Percentiles rank a stretch among this genome's conserved stretches.
Evolutionary conservation across 92 coral and sea anemone species (phyloP).

Genomic region (Palythoa grandiflora): DNA sequence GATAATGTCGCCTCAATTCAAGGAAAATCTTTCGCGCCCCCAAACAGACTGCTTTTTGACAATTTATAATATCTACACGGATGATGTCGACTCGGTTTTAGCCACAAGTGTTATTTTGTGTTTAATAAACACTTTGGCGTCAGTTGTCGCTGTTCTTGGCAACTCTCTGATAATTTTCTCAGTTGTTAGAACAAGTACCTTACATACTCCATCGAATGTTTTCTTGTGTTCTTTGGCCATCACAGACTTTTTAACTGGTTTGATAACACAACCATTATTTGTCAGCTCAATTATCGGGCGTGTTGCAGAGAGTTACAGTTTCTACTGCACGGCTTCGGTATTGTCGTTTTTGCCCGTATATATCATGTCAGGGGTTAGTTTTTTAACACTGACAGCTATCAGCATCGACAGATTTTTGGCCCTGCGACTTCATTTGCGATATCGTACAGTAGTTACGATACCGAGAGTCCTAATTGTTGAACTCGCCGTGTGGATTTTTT

Average conservation of each 20-base stretch:
- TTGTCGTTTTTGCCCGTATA: constrained; percentile 33
- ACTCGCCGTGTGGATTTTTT: not conserved
- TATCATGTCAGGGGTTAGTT: constrained; percentile 38
- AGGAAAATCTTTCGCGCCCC: not conserved
- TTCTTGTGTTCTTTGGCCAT: constrained; percentile 19
- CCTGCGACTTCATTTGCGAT: constrained; percentile 28
- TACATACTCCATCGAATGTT: constrained; percentile 34
- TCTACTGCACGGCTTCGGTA: constrained; percentile 28
- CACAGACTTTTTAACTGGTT: constrained; percentile 29
- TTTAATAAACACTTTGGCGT: constrained; percentile 16
- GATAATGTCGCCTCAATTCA: not conserved
- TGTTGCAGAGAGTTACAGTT: not conserved
- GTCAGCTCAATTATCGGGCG: constrained; percentile 12
- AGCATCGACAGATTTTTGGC: constrained; percentile 31
- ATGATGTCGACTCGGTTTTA: constrained; percentile 11
- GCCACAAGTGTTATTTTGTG: not conserved
- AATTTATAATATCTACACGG: constrained; percentile 34
- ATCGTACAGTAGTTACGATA: constrained; percentile 12
- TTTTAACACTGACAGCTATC: constrained; percentile 20
- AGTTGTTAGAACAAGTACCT: not conserved
- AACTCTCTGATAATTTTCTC: constrained; percentile 17
- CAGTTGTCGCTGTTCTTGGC: constrained; percentile 8
- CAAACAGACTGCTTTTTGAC: constrained; percentile 21
- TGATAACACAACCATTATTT: constrained; percentile 35
- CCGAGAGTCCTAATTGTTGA: constrained; percentile 1